Base-by-base conservation (phyloP, 2,888 invertebrate genomes). In the Mesorhabditis sp. region DNA sequence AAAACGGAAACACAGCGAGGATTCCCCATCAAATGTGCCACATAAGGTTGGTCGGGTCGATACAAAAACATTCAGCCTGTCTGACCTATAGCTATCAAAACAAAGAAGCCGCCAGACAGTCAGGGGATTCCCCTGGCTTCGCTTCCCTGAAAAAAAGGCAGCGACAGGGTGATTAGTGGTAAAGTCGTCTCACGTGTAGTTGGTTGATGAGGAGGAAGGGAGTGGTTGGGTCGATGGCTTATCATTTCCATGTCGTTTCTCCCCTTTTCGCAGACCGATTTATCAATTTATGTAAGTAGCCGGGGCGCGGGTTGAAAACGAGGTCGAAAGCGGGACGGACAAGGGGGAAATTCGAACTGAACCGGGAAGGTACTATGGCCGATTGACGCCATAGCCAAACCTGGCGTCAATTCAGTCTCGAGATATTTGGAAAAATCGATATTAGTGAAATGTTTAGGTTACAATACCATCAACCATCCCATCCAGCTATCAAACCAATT, bases 1-100 rank as follows among this genome's bases (percentile, higher is more conserved):
- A 50, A 50, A 50, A n/a, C 7, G 58, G 58, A 50, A 50, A 50
- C 58, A 50, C n/a, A 50, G 58, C 58, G 58, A 50, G n/a, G 58
- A 50, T 1, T 50, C 58, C n/a, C 58, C 58, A 2, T 50, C 58
- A 50, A 50, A n/a, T n/a, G 58, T 50, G 7, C 58, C 58, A 50
- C 58, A 50, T n/a, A 50, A 50, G 58, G 58, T 50, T 50, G 7
- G 58, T 13, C 10, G n/a, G n/a, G 58, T 50, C n/a, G 58, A 50
- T 50, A 50, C 7, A 50, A 2, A 50, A 13, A 50, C 10, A n/a
- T 50, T 10, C 10, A 50, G 58, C n/a, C 7, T 50, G 7, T 50
- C n/a, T 50, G 58, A 10, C n/a, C n/a, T 50, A 50, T n/a, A n/a
- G n/a, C 10, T 50, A 50, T 50, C 10, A 50, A 50, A 50, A 50